Conservation (phyloP, 2,113 vertebrate species). For the Agelaius tricolor region DNA sequence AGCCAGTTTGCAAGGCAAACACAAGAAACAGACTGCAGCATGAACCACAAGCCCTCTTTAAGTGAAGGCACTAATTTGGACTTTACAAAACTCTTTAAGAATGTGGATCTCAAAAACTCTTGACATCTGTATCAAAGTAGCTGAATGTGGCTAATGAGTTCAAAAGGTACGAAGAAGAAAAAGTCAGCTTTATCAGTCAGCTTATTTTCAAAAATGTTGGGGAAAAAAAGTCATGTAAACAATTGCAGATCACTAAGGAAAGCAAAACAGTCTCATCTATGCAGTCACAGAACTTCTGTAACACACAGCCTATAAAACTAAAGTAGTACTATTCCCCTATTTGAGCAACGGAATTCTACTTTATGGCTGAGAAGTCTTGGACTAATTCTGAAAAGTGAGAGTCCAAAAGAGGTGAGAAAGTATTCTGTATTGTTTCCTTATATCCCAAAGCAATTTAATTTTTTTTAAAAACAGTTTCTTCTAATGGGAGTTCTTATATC, state of each 20-base stretch:
- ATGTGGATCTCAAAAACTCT: background rate
- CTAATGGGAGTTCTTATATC: background rate
- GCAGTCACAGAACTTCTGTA: background rate
- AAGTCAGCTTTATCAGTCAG: background rate
- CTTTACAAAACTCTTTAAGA: background rate
- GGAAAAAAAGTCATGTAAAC: background rate
- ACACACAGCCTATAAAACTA: background rate
- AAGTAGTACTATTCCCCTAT: background rate
- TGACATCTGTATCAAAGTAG: background rate
- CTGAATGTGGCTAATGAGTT: background rate
- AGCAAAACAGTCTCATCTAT: background rate
- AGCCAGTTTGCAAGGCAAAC: background rate
- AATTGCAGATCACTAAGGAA: background rate
- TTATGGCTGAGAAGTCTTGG: background rate
- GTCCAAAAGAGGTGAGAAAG: background rate
- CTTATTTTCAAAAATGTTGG: background rate
- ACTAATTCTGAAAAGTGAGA: background rate
- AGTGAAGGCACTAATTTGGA: background rate
- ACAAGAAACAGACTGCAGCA: background rate
- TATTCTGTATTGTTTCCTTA: background rate
- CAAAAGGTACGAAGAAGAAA: background rate
- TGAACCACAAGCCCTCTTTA: background rate
- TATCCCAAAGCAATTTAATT: background rate
- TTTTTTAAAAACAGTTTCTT: background rate
- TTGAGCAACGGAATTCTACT: background rate